A percentile compares a stretch with the other conserved stretches of the same genome.
These are phyloP conservation scores for Drosophila serrata DNA, from an alignment of 1,140 invertebrate genomes.

Conservation along the genomic window DNA sequence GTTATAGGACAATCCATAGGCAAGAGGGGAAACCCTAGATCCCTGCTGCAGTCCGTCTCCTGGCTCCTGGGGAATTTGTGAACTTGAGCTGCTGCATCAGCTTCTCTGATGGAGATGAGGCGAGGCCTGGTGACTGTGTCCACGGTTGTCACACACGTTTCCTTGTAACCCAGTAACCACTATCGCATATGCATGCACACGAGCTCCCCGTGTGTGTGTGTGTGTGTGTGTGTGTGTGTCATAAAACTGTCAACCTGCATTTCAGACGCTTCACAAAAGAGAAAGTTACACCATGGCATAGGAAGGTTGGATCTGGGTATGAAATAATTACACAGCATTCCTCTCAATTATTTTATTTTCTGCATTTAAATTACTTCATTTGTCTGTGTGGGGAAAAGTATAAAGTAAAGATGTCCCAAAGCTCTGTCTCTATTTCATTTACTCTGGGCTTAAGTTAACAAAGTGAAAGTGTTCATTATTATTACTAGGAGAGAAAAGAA, in stretches of 20 bases:
- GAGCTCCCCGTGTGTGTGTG: slow-evolving; percentile 11
- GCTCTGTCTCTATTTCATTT: slow-evolving; percentile 13
- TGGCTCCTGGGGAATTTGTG: slow-evolving; percentile 13
- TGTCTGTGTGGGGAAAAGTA: not conserved
- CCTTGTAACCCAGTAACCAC: slow-evolving; percentile 31
- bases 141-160: slow-evolving; percentile 42
- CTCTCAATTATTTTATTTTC: slow-evolving; percentile 28
- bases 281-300: slow-evolving; percentile 55
- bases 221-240: slow-evolving; percentile 53
- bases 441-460: not conserved
- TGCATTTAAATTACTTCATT: slow-evolving; percentile 48
- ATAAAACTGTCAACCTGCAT: slow-evolving; percentile 80
- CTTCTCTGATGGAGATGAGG: not conserved
- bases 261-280: slow-evolving; percentile 69
- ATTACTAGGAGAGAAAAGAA: not conserved
- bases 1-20: slow-evolving; percentile 1
- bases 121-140: slow-evolving; percentile 7
- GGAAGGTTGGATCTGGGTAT: not conserved
- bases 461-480: not conserved
- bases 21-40: slow-evolving; percentile 3
- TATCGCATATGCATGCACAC: slow-evolving; percentile 9
- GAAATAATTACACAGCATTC: slow-evolving; percentile 25
- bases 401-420: not conserved
- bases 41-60: too few species aligned
- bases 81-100: slow-evolving; percentile 26